Evolutionary conservation across 1,140 invertebrate genomes (phyloP), one percentile per base, ranked within the genome.

Genomic region (Tetranychus urticae): DNA sequence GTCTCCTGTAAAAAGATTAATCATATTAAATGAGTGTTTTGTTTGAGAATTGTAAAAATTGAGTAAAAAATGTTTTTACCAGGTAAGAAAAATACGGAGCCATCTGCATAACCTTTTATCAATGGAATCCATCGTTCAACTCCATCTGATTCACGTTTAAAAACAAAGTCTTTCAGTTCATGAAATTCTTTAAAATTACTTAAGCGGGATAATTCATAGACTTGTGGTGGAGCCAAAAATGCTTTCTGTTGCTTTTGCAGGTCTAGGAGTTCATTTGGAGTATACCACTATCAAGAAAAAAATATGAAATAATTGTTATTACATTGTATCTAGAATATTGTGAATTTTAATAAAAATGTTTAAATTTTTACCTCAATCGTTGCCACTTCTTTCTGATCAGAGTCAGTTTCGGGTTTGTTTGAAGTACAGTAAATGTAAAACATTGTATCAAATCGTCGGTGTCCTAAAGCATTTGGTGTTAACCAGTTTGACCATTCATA

Each of bases 401-500:
- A 71, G 42, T 77, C 65, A 46, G 77, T 70, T 35, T 70, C 64
- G 1, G 82, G 80, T 57, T 77, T 70, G n/a, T 74, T 65, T 47
- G 80, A 67, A 2, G 88, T 64, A 60, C 77, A 76, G 60, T 80
- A 75, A 1, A 87, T 59, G 71, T 82, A 90, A 69, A 90, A 90
- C 35, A 80, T 79, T 4, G 85, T 82, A 68, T 88, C 78, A 72
- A 83, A 90, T 65, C 68, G 76, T 61, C 70, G 75, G 66, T 66
- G 72, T 47, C 71, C 64, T 13, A 68, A 67, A 64, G 37, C 70
- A 5, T 76, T 70, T 0, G 88, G 87, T 6, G 86, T 85, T 10
- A 88, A 70, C 88, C 88, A 92, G 68, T 83, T 82, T 48, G 78
- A 82, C 88, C 88, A 92, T 69, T 87, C 82, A 66, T 82, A 73